Evolutionary conservation across 2,888 invertebrate species (phyloP).

Genomic region (Ctenicera cuprea): DNA sequence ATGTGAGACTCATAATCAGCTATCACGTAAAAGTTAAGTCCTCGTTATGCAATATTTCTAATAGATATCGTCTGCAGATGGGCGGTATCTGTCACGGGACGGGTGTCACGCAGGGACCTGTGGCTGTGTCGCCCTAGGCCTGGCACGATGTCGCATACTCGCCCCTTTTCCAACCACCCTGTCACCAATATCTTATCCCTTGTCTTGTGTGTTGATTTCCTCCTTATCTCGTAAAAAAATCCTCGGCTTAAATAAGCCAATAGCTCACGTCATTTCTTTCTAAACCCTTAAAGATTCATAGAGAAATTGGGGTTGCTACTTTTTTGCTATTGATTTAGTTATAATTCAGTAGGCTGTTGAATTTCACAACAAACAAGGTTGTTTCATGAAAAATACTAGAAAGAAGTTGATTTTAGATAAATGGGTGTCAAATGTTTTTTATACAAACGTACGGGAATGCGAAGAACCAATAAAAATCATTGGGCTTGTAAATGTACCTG

Average conservation of each 20-base stretch:
- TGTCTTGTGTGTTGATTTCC: conserved; percentile 47
- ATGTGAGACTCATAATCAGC: conserved; percentile 46
- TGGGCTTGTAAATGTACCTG: too few relatives aligned
- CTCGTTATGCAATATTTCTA: conserved; percentile 51
- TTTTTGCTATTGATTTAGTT: too few relatives aligned
- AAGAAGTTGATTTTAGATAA: too few relatives aligned
- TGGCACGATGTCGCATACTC: conserved; percentile 61
- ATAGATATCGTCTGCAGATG: conserved; percentile 56
- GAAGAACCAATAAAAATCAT: too few relatives aligned
- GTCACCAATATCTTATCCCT: conserved; percentile 49
- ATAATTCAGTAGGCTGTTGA: too few relatives aligned
- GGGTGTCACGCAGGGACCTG: conserved; percentile 60
- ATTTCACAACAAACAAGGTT: too few relatives aligned
- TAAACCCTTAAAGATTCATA: too few relatives aligned
- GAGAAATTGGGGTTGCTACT: background rate
- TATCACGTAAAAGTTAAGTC: conserved; percentile 50
- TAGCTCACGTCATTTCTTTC: background rate
- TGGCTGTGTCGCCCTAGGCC: conserved; percentile 60
- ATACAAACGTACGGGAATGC: too few relatives aligned
- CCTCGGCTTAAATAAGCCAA: background rate
- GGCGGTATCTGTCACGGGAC: conserved; percentile 58
- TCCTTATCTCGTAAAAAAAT: conserved; percentile 25
- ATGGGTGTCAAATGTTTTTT: too few relatives aligned
- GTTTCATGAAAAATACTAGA: too few relatives aligned
- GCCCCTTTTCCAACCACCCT: conserved; percentile 45